Base-by-base conservation (phyloP, 2,888 invertebrate genomes). In the Rosalia funebris region DNA sequence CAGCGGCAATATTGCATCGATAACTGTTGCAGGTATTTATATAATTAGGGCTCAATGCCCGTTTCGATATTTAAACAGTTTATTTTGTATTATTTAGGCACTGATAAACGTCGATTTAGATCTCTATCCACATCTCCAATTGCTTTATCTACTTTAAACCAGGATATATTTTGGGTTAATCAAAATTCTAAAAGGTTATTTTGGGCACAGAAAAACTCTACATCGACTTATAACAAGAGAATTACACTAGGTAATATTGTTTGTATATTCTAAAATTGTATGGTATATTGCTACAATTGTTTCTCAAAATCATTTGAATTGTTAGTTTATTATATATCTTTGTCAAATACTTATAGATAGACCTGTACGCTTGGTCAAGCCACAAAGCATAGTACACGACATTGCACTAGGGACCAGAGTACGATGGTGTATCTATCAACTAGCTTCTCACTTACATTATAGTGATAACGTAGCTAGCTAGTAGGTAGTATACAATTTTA, bases 161-260 rank as follows among this genome's bases (percentile, higher is more conserved):
- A 84, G 7, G 86, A 88, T 71, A 76, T 92, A 12, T 91, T 91
- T 75, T 93, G 92, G 92, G 86, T 88, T 0, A 85, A 86, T 68
- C 73, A 83, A 11, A 80, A 83, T 14, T 86, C 88, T 0, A 77
- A 82, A 1, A 78, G 83, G 1, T 73, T 92, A 2, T 88, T 85
- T 75, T 92, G 87, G 87, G 82, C 85, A 0, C 81, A 85, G 68
- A 87, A 86, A 65, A 82, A 82, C 55, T 68, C 77, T 47, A 76
- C 74, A 0, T 62, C 47, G 61, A 80, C 53, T 20, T 77, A 74
- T 50, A 77, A 76, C 14, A 83, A 82, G 60, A 79, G 75, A 59
- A 73, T 83, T 3, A 73, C 75, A 5, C 68, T 85, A 9, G 73
- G 82, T 82, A 73, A 72, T 77, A 57, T n/a, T 20, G 4, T 37